Evolutionary conservation across 2,888 invertebrate species (phyloP).

Genomic region (Ptilodon capucinus): DNA sequence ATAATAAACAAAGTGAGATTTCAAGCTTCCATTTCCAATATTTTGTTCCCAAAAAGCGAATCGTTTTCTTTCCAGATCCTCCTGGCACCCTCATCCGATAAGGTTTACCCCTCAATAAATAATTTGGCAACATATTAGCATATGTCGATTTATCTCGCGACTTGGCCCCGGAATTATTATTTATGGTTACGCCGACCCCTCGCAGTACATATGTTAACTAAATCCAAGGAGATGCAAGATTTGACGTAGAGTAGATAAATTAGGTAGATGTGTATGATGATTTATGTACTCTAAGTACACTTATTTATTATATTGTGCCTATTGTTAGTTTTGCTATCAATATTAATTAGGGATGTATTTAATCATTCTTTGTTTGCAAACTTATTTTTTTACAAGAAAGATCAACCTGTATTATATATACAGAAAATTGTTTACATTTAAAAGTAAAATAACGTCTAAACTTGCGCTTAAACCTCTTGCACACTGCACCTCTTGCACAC

Average conservation of each 20-base stretch:
- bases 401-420: no score
- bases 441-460: no score
- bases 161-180: constrained; percentile 74
- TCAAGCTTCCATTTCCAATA: neutral
- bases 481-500: no score
- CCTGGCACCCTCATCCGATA: constrained; percentile 33
- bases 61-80: constrained; percentile 15
- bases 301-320: neutral
- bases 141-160: constrained; percentile 80
- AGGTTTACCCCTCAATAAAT: constrained; percentile 74
- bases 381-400: no score
- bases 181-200: constrained; percentile 62
- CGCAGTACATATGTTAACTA: constrained; percentile 74
- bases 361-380: no score
- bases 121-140: constrained; percentile 79
- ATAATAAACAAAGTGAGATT: no score
- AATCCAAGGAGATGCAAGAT: constrained; percentile 59
- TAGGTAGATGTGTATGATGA: constrained; percentile 4
- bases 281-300: neutral
- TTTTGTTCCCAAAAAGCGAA: constrained; percentile 11
- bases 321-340: neutral
- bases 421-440: no score
- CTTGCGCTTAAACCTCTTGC: no score
- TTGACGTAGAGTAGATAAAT: constrained; percentile 29
- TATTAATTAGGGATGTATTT: no score